Evolutionary conservation across 2,888 invertebrate genomes (phyloP).

Genomic region (Polietes domitor): DNA sequence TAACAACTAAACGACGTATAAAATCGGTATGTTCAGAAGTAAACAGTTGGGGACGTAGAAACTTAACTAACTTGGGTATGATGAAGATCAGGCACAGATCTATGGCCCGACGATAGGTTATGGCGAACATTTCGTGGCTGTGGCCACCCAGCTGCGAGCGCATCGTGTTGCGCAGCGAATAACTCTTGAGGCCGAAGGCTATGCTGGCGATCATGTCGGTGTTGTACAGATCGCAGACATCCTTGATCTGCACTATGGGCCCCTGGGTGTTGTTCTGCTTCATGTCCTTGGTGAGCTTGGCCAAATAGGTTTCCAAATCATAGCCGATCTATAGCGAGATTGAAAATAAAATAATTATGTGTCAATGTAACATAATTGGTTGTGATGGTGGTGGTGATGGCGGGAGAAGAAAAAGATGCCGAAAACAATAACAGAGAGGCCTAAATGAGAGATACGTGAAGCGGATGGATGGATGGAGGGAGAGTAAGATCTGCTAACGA

Average conservation of each 20-base stretch:
- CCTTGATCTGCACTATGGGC: slow-evolving; percentile 74
- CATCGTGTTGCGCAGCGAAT: slow-evolving; percentile 79
- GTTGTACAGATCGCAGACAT: slow-evolving; percentile 78
- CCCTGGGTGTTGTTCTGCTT: slow-evolving; percentile 70
- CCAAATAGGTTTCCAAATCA: slow-evolving; percentile 77
- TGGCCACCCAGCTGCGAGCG: slow-evolving; percentile 79
- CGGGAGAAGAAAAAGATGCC: slow-evolving; percentile 1
- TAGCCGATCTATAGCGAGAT: slow-evolving; percentile 74
- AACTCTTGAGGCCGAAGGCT: slow-evolving; percentile 81
- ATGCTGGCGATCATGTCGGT: slow-evolving; percentile 81
- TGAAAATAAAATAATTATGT: not conserved
- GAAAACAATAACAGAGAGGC: not conserved
- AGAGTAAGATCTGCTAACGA: not conserved
- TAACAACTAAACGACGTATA: slow-evolving; percentile 79
- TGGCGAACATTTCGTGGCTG: slow-evolving; percentile 79
- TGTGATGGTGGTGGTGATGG: not conserved
- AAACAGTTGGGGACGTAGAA: slow-evolving; percentile 76
- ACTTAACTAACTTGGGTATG: slow-evolving; percentile 78
- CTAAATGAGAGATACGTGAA: slow-evolving; percentile 10
- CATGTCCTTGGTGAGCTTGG: slow-evolving; percentile 72
- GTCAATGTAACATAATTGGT: not conserved
- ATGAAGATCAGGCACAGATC: slow-evolving; percentile 80
- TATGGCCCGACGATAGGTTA: slow-evolving; percentile 75
- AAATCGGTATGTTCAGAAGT: slow-evolving; percentile 77
- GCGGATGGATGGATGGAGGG: too few species aligned